Evolutionary conservation across 2,797 vertebrate genomes (phyloP).

Genomic region (Mastacembelus armatus): DNA sequence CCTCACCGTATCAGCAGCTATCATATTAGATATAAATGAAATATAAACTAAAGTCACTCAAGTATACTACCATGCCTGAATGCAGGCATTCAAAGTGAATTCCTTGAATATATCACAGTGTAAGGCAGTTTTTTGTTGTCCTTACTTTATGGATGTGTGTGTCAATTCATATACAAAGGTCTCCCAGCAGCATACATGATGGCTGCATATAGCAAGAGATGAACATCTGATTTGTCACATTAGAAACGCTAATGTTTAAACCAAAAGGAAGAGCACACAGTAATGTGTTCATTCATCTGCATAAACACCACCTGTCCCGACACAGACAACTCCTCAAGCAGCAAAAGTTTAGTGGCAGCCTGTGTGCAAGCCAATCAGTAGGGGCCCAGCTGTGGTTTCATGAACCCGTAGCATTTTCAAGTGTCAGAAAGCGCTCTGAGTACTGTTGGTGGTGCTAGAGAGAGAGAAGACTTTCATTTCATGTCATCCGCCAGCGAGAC

Average conservation of each 20-base stretch:
- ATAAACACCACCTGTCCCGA: constrained; percentile 99
- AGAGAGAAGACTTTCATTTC: constrained; percentile 85
- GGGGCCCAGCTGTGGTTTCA: constrained; percentile 83
- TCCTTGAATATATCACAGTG: constrained; percentile 35
- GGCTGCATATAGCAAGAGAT: constrained; percentile 88
- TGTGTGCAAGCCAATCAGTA: constrained; percentile 82
- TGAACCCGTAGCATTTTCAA: constrained; percentile 82
- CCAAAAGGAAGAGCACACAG: constrained; percentile 98
- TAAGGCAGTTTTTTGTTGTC: constrained; percentile 48
- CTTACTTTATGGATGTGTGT: constrained; percentile 52
- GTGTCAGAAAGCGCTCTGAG: constrained; percentile 83
- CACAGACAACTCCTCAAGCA: constrained; percentile 93
- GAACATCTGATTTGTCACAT: constrained; percentile 99
- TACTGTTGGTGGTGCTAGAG: constrained; percentile 78
- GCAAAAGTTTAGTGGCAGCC: constrained; percentile 89
- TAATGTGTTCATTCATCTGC: constrained; percentile 99
- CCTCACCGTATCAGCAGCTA: constrained; percentile 2
- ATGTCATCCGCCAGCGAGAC: constrained; percentile 83
- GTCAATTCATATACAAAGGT: constrained; percentile 62
- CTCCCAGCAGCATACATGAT: constrained; percentile 89
- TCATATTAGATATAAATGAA: constrained; percentile 25
- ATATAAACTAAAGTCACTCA: constrained; percentile 29
- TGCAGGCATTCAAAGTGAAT: constrained; percentile 46
- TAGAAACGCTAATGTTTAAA: constrained; percentile 99
- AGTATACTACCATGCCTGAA: constrained; percentile 19